phyloP scores from a whole-genome alignment of 2,888 invertebrate genomes.

The Polydrusus cervinus region DNA sequence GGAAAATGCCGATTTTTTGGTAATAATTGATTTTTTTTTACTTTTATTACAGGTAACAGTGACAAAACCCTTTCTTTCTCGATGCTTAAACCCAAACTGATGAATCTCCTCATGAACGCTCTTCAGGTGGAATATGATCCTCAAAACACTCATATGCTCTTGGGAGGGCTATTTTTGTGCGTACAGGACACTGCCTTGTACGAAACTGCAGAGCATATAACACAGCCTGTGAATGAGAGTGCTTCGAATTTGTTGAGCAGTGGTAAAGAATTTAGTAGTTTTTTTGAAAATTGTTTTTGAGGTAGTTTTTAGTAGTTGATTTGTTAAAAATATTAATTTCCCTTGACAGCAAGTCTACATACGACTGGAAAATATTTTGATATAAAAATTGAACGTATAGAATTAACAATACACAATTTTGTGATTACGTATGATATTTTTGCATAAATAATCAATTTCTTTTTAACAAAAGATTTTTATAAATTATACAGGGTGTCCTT shows the following conservation, averaged over 20 bases:
- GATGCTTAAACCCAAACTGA: slow-evolving; percentile 82
- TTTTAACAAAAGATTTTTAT: too few species aligned
- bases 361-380: too few species aligned
- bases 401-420: too few species aligned
- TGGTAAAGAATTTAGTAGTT: slow-evolving; percentile 72
- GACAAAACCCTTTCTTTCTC: slow-evolving; percentile 75
- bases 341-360: too few species aligned
- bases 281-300: slow-evolving; percentile 35
- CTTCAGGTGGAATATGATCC: slow-evolving; percentile 89
- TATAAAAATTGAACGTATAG: too few species aligned
- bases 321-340: neutral
- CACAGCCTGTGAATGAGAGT: slow-evolving; percentile 74
- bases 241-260: slow-evolving; percentile 79
- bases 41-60: slow-evolving; percentile 58
- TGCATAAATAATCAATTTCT: too few species aligned
- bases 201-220: slow-evolving; percentile 80
- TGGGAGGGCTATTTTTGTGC: slow-evolving; percentile 85
- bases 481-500: too few species aligned
- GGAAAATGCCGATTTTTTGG: too few species aligned
- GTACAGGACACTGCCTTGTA: slow-evolving; percentile 87
- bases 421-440: too few species aligned
- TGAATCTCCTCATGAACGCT: slow-evolving; percentile 88
- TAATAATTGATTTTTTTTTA: slow-evolving; percentile 22
- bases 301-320: neutral
- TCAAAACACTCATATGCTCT: slow-evolving; percentile 89